A percentile compares a stretch with the other conserved stretches of the same genome.
Conservation (phyloP, 1,140 invertebrate species). For the Danaus melanippus region DNA sequence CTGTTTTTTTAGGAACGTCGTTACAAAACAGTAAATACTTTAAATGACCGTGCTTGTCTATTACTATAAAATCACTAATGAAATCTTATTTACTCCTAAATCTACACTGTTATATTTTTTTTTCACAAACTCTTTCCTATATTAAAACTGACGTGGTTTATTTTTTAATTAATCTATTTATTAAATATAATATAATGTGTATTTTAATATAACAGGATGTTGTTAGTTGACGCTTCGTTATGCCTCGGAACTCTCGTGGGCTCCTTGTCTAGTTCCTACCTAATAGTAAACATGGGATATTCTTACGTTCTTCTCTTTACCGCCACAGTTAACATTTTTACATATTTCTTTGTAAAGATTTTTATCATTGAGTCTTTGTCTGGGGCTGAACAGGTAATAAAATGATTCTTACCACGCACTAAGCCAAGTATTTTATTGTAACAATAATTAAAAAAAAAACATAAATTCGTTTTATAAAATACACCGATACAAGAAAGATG, state of each 20-base stretch:
- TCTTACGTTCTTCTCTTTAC: conserved; percentile 45
- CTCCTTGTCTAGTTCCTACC: conserved; percentile 69
- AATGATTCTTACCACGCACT: not conserved
- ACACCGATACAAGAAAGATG: too few species aligned
- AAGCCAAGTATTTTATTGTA: too few species aligned
- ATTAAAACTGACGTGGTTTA: too few species aligned
- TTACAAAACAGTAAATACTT: too few species aligned
- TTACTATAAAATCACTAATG: too few species aligned
- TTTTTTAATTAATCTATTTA: not conserved
- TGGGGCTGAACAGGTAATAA: conserved; percentile 43
- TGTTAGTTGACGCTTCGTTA: conserved; percentile 74
- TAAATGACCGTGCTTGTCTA: too few species aligned
- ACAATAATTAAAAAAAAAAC: too few species aligned
- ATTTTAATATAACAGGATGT: conserved; percentile 67
- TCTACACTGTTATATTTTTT: too few species aligned
- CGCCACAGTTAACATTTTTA: conserved; percentile 36
- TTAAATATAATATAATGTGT: conserved; percentile 7
- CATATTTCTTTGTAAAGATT: conserved; percentile 44
- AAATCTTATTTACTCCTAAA: too few species aligned
- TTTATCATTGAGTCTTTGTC: conserved; percentile 47
- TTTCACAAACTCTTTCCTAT: too few species aligned
- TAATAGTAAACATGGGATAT: conserved; percentile 69
- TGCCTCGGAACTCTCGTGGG: conserved; percentile 74
- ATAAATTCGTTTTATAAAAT: not conserved
- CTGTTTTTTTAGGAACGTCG: too few species aligned